Evolutionary conservation across 2,888 invertebrate genomes (phyloP), one percentile per base, ranked within the genome.

Genomic region (Sycophila texana): DNA sequence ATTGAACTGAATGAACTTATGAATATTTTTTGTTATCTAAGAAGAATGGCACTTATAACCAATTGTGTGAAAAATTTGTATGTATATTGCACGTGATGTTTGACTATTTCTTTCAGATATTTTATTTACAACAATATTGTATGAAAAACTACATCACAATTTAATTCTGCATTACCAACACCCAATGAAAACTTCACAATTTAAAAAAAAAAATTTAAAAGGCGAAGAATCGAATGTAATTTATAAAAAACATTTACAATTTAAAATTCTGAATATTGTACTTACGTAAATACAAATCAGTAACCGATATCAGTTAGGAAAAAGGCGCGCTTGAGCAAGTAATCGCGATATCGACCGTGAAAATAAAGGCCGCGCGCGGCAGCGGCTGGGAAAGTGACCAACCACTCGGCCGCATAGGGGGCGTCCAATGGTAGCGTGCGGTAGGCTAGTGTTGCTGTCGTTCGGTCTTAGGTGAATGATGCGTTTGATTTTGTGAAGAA

Each of bases 401-500:
- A 58, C 12, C 4, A 58, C 10, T 20, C 18, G 47, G 10, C 16
- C n/a, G 30, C 39, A 49, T 14, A 82, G 76, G 65, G 79, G 73
- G 79, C 76, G 68, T 80, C 22, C 30, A 47, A 18, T 18, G 60
- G 58, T 60, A 79, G 67, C 73, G 75, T 79, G 51, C 74, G 61
- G 39, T 39, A 39, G 39, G 75, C 63, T 82, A 60, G 82, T 81
- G 81, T 71, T 77, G 77, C 75, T 79, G 70, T 74, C 18, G 16
- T 20, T 49, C 7, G 49, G 58, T n/a, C n/a, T n/a, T n/a, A n/a
- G n/a, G n/a, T 58, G 79, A 79, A 79, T 71, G 68, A 81, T 76
- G 73, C 73, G n/a, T 66, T 71, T 80, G 53, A 71, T 83, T 83
- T 84, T 63, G 51, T 65, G 74, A 49, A 47, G 79, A 79, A 81